Percentiles rank a stretch among this genome's conserved stretches.
These are phyloP conservation scores for Tretioscincus oriximinensis DNA, from an alignment of 2,113 vertebrate species.

Conservation along the genomic window DNA sequence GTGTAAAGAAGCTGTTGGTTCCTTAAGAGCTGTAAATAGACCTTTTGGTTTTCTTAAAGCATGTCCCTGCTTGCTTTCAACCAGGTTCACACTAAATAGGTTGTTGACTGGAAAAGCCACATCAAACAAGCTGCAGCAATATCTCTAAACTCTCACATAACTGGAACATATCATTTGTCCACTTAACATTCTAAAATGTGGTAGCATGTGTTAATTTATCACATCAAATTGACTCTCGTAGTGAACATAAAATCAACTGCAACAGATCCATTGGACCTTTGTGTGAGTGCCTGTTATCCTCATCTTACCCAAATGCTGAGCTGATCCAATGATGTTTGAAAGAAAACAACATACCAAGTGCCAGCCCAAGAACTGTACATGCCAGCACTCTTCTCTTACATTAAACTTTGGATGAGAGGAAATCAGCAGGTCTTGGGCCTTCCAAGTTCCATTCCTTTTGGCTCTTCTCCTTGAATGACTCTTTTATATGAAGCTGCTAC, in stretches of 20 bases:
- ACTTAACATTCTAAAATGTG: neutral
- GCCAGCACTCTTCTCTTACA: neutral
- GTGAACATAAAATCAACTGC: neutral
- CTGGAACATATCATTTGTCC: too few relatives aligned
- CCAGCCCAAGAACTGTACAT: neutral
- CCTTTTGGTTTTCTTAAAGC: too few relatives aligned
- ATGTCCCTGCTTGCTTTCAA: too few relatives aligned
- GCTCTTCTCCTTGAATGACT: neutral
- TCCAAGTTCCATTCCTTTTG: neutral
- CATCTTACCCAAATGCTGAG: neutral
- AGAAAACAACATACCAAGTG: neutral
- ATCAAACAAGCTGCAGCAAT: too few relatives aligned
- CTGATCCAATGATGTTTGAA: neutral
- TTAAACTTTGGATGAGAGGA: constrained; percentile 8
- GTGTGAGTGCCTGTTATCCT: neutral
- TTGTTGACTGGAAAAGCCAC: too few relatives aligned
- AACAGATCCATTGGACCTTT: neutral
- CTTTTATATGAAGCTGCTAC: constrained; percentile 7
- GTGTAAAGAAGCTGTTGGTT: too few relatives aligned
- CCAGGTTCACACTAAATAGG: too few relatives aligned
- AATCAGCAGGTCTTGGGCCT: neutral
- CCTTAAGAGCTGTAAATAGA: too few relatives aligned
- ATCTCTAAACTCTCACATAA: too few relatives aligned
- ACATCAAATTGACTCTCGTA: neutral
- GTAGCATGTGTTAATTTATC: neutral